Percentiles rank a stretch among this genome's conserved stretches.
These are phyloP conservation scores for Tragulus kanchil DNA, from an alignment of 2,113 vertebrate genomes.

Conservation along the genomic window DNA sequence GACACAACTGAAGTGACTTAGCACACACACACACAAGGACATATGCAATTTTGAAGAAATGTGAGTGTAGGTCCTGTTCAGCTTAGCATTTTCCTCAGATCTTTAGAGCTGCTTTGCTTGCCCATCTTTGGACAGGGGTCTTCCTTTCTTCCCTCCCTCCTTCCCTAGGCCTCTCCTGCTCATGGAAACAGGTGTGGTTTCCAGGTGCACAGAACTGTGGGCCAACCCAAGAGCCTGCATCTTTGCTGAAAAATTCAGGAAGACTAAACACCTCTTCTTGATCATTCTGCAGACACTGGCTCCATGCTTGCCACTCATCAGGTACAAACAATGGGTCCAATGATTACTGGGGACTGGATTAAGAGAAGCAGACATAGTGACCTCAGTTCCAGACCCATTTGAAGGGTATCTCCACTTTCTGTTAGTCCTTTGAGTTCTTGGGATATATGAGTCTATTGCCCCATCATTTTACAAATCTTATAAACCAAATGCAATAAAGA, in stretches of 20 bases:
- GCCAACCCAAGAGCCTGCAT: not conserved
- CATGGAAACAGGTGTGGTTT: not conserved
- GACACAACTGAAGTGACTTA: no score
- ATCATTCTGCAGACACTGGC: not conserved
- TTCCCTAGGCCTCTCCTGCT: not conserved
- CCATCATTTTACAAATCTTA: not conserved
- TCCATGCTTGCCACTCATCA: not conserved
- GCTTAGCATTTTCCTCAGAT: not conserved
- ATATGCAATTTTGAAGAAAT: not conserved
- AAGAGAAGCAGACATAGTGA: not conserved
- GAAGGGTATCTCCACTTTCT: no score
- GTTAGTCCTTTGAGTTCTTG: accelerated
- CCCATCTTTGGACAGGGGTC: not conserved
- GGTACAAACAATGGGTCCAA: not conserved
- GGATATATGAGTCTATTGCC: not conserved
- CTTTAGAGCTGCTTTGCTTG: not conserved
- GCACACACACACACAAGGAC: no score
- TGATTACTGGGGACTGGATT: not conserved
- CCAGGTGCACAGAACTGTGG: not conserved
- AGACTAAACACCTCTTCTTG: not conserved
- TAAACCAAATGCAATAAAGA: not conserved
- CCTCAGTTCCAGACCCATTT: not conserved
- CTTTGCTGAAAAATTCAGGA: not conserved
- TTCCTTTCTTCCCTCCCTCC: not conserved
- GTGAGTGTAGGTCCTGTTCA: not conserved